Conservation (phyloP, 2,797 vertebrate species). For the Myoxocephalus aenaeus region DNA sequence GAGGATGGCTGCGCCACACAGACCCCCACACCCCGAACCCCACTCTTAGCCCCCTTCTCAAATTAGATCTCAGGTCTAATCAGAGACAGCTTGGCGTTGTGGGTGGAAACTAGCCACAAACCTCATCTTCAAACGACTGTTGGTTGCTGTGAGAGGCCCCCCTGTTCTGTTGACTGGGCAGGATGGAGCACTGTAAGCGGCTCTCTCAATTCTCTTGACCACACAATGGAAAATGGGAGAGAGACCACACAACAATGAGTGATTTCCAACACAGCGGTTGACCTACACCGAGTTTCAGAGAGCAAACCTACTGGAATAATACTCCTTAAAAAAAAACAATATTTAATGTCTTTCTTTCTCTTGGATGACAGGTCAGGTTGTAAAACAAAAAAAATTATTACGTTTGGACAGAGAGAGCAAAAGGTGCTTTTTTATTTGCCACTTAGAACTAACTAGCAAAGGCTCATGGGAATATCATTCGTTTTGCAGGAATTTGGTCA, state of each 20-base stretch:
- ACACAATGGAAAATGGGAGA: constrained; percentile 78
- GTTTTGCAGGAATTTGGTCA: neutral
- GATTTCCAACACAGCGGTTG: constrained; percentile 71
- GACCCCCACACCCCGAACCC: constrained; percentile 62
- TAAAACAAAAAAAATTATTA: constrained; percentile 1
- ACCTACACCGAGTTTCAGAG: constrained; percentile 56
- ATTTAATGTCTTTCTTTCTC: constrained; percentile 45
- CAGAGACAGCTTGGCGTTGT: constrained; percentile 82
- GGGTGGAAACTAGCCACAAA: constrained; percentile 85
- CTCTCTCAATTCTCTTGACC: constrained; percentile 73
- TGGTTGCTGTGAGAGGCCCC: constrained; percentile 74
- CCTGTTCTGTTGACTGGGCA: constrained; percentile 76
- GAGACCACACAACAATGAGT: constrained; percentile 79
- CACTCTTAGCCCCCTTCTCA: constrained; percentile 72
- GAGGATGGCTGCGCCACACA: constrained; percentile 64
- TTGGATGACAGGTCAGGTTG: constrained; percentile 15
- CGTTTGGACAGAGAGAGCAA: neutral
- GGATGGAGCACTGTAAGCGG: constrained; percentile 68
- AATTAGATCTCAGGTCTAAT: constrained; percentile 85
- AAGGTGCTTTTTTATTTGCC: neutral
- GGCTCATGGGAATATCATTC: neutral
- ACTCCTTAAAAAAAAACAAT: constrained; percentile 26
- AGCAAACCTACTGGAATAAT: constrained; percentile 49
- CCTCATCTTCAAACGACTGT: constrained; percentile 81
- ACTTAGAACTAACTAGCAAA: neutral